Base-by-base conservation (phyloP, 2,888 invertebrate species). In the Eledone cirrhosa region DNA sequence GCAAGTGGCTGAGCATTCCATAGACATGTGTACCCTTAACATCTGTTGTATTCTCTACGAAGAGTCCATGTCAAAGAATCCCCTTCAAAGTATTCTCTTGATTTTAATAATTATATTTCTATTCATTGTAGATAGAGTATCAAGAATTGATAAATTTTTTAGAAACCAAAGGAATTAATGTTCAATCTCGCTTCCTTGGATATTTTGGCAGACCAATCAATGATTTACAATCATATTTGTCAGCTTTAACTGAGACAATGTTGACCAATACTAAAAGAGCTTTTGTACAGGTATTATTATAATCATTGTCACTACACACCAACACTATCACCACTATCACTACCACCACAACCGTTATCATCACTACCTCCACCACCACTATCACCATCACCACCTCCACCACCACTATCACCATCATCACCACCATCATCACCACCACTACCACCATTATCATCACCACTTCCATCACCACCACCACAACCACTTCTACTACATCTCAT, bases 151-250 rank as follows among this genome's bases (percentile, higher is more conserved):
- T 72, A 7, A 22, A 22, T 4, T 72, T 72, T 33, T 31, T 72
- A 11, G 41, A 41, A 22, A 33, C 24, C 16, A 72, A 72, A 41
- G 74, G 77, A 27, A 76, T 81, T 24, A 81, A 80, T 77, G 77
- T 83, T 4, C 79, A 79, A 67, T 82, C 81, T 79, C 80, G 67
- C 78, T 76, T 80, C 5, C 80, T 78, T 4, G 53, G 78, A 29
- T 80, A 80, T 27, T 48, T 69, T 47, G 78, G 78, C 11, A 76
- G 77, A 4, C 69, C 67, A 22, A 79, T 79, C n/a, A 75, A 69
- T 31, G 76, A 11, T 1, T 47, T 78, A 27, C 78, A 67, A 22
- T 78, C 65, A 13, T 63, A 41, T n/a, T 65, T 78, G 22, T 14
- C 65, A 22, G 48, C 78, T 16, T 67, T 67, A 29, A 48, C 31